phyloP scores from a whole-genome alignment of 2,113 vertebrate species.

The Equus quagga region DNA sequence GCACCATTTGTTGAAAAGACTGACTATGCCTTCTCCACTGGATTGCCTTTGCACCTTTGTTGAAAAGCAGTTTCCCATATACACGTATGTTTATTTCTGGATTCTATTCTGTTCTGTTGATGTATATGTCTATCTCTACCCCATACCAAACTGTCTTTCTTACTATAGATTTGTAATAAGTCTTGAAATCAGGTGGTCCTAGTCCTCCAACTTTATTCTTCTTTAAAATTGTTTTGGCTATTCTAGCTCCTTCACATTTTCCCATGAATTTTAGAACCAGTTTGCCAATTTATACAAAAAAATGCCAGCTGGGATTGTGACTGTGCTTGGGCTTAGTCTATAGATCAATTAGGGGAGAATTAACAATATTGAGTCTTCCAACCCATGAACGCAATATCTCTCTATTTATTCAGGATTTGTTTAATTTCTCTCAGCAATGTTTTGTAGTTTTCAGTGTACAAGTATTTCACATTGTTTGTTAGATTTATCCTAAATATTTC shows the following conservation, averaged over 20 bases:
- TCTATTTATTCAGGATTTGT: neutral
- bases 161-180: neutral
- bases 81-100: neutral
- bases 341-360: neutral
- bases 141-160: neutral
- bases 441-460: neutral
- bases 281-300: neutral
- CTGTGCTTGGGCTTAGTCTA: neutral
- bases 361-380: neutral
- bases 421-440: neutral
- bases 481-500: conserved; percentile 18
- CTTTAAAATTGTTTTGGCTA: neutral
- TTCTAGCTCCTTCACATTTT: neutral
- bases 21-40: neutral
- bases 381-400: neutral
- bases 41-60: neutral
- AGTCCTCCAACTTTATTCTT: neutral
- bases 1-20: neutral
- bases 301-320: neutral
- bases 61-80: neutral
- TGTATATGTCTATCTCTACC: neutral
- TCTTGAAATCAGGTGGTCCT: neutral
- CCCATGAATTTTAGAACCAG: neutral
- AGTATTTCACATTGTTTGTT: neutral
- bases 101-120: neutral